Evolutionary conservation across 2,113 vertebrate genomes (phyloP), one percentile per base, ranked within the genome.

Genomic region (Pelecanoides urinatrix): DNA sequence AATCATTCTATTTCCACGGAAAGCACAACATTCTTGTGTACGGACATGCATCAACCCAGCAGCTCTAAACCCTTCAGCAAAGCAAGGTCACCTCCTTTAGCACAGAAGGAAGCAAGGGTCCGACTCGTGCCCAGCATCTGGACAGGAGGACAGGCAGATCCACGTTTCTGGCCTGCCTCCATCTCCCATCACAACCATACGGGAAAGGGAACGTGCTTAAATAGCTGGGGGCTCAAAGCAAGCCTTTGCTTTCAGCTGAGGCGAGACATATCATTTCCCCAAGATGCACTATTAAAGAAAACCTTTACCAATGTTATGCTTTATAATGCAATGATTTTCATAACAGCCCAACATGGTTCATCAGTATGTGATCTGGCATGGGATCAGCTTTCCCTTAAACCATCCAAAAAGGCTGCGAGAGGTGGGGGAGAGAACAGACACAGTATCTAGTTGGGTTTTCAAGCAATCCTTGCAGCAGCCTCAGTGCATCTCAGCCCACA

Each of bases 241-340:
- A 88, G 82, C 2, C 0, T 38, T 63, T 74, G n/a, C 75, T 92
- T 75, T 86, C 88, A 83, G 86, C 65, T 76, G 66, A 77, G 94
- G 65, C 18, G 73, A 92, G 86, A 78, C 34, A 0, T 16, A 61
- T 3, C 47, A 27, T 78, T 92, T 94, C 91, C 76, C 73, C 80
- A 94, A 80, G 86, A 94, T 30, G 73, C 83, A 82, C 80, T 45
- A 68, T 53, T 91, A 53, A 87, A 88, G 83, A 73, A 71, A 93
- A 77, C 83, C 65, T 92, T 86, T 91, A 86, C 92, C 95, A 95
- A 75, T 89, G 72, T 94, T 96, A 84, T 87, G 88, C 76, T 94
- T 96, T 50, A 49, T 56, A 89, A 89, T 9, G 68, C 76, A 86
- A 17, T 44, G 74, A 86, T 96, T 86, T 94, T 88, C 83, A 36